phyloP scores from a whole-genome alignment of 2,797 vertebrate species.

The Oreochromis grahami region DNA sequence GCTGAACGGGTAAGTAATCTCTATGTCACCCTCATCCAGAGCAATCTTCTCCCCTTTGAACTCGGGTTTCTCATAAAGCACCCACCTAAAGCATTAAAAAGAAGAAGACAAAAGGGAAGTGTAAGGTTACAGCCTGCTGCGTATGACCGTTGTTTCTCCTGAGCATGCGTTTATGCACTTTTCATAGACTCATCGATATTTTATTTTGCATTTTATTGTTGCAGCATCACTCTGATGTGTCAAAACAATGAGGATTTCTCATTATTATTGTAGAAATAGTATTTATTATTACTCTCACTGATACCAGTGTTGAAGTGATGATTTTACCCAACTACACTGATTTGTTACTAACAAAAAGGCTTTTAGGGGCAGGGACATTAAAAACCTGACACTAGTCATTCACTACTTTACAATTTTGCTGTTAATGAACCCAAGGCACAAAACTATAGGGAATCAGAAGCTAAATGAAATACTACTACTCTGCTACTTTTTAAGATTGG shows the following conservation, averaged over 20 bases:
- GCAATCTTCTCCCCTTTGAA: slow-evolving; percentile 89
- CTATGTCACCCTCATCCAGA: slow-evolving; percentile 86
- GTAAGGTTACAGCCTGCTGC: neutral
- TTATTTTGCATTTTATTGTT: neutral
- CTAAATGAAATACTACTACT: neutral
- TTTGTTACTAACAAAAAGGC: neutral
- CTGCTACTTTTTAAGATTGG: neutral
- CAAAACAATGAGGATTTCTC: neutral
- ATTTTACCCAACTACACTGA: neutral
- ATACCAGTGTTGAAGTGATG: accelerated
- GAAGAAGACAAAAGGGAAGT: accelerated
- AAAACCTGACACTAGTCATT: neutral
- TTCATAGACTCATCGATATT: neutral
- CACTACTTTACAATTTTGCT: neutral
- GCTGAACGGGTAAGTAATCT: slow-evolving; percentile 75
- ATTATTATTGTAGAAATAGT: neutral
- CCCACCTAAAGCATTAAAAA: slow-evolving; percentile 77
- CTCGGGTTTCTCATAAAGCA: slow-evolving; percentile 88
- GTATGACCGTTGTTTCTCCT: accelerated
- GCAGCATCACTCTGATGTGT: neutral
- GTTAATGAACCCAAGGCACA: neutral
- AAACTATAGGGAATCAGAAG: neutral
- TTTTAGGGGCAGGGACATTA: neutral
- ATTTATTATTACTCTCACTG: neutral
- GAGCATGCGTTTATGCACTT: accelerated